phyloP scores from a whole-genome alignment of 1,140 invertebrate genomes.

The Drosophila truncata region DNA sequence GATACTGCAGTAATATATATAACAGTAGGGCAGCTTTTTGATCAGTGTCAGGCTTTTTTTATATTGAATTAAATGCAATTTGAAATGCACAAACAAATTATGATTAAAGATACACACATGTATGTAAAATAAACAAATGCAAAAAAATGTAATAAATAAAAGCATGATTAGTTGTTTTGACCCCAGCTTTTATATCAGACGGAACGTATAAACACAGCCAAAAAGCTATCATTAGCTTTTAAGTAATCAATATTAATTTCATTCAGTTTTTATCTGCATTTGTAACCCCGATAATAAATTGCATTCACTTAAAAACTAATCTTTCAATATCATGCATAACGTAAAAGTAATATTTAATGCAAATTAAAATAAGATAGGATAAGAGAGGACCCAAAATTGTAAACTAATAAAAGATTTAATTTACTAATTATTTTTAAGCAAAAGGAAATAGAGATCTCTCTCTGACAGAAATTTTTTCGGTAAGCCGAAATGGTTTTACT shows the following conservation, averaged over 20 bases:
- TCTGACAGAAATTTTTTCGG: not conserved
- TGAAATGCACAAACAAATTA: conserved; percentile 2
- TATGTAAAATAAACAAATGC: not conserved
- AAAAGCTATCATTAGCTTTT: not conserved
- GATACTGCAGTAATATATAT: conserved; percentile 49
- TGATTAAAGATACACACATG: not conserved
- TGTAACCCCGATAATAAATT: not conserved
- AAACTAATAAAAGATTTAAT: not conserved
- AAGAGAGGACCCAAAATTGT: not conserved
- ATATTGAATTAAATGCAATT: conserved; percentile 9
- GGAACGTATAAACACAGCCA: not conserved
- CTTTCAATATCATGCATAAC: not conserved
- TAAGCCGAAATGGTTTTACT: not conserved
- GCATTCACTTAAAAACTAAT: not conserved
- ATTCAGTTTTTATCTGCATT: not conserved
- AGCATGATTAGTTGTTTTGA: not conserved
- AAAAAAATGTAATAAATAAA: not conserved
- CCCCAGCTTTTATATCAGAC: not conserved
- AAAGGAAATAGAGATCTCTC: not conserved
- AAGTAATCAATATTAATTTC: not conserved
- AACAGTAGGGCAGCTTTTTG: conserved; percentile 34
- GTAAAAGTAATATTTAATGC: not conserved
- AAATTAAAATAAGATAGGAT: not conserved
- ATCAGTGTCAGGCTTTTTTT: conserved; percentile 23
- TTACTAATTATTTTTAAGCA: not conserved